These are phyloP conservation scores for Apteryx mantelli DNA, from an alignment of 2,113 vertebrate species.

Conservation along the genomic window DNA sequence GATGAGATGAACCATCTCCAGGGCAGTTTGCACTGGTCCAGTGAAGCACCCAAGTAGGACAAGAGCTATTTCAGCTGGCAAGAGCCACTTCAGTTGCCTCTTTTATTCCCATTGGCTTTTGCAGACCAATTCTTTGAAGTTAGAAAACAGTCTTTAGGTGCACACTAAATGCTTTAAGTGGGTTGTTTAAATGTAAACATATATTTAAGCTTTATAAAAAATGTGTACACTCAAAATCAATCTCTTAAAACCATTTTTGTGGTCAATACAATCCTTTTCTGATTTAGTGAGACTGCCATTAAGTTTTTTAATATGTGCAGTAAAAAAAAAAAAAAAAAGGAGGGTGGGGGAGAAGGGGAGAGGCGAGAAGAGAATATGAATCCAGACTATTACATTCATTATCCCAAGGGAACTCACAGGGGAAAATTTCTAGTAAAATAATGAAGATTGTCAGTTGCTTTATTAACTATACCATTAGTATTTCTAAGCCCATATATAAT, in stretches of 20 bases:
- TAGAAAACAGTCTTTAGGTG: not conserved
- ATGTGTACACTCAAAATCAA: not conserved
- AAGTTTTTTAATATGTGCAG: not conserved
- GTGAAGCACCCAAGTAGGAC: not conserved
- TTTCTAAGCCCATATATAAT: not conserved
- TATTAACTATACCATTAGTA: not conserved
- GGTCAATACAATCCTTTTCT: not conserved
- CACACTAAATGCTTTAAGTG: not conserved
- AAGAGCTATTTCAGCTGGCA: not conserved
- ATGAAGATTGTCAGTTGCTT: not conserved
- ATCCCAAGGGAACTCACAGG: not conserved
- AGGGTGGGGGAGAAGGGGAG: too few relatives aligned
- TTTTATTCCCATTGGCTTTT: not conserved
- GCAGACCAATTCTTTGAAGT: not conserved
- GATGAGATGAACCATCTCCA: not conserved
- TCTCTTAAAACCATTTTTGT: not conserved
- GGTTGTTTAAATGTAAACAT: not conserved
- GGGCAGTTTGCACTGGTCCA: not conserved
- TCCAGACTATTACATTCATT: not conserved
- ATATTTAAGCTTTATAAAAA: not conserved
- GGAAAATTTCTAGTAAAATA: slow-evolving; percentile 6
- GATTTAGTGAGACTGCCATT: not conserved
- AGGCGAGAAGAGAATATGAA: not conserved
- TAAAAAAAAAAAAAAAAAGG: not conserved
- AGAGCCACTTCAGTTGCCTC: not conserved